phyloP scores from a whole-genome alignment of 2,888 invertebrate genomes.

The Tetranychus piercei region DNA sequence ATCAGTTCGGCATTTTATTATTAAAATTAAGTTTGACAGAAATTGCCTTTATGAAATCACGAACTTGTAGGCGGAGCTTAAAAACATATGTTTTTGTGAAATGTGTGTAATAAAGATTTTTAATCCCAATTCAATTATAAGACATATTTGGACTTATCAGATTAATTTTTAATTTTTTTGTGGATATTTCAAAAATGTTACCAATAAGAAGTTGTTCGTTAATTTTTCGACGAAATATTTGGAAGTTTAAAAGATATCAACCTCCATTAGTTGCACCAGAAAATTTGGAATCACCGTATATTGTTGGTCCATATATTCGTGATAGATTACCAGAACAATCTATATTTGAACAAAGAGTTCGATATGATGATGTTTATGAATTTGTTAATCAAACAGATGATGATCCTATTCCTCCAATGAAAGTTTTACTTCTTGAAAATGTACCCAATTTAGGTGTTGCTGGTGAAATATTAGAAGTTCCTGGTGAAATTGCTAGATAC shows the following conservation, averaged over 20 bases:
- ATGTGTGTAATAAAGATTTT: too few relatives aligned
- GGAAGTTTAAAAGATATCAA: slow-evolving; percentile 5
- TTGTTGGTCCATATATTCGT: slow-evolving; percentile 18
- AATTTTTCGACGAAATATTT: neutral
- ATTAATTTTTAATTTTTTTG: neutral
- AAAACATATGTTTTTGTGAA: too few relatives aligned
- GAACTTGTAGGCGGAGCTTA: too few relatives aligned
- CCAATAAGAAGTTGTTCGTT: neutral
- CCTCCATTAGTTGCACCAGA: neutral
- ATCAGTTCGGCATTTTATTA: too few relatives aligned
- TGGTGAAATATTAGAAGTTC: slow-evolving; percentile 19
- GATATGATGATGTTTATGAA: slow-evolving; percentile 15
- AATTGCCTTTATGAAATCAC: too few relatives aligned
- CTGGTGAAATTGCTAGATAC: slow-evolving; percentile 10
- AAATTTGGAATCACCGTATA: slow-evolving; percentile 7
- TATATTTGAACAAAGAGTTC: slow-evolving; percentile 3
- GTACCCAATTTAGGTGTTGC: slow-evolving; percentile 20
- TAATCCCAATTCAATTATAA: too few relatives aligned
- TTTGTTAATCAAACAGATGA: slow-evolving; percentile 15
- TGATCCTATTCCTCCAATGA: slow-evolving; percentile 8
- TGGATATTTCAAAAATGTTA: neutral
- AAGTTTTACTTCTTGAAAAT: slow-evolving; percentile 18
- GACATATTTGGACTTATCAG: too few relatives aligned
- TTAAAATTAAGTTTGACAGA: too few relatives aligned
- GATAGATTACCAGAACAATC: slow-evolving; percentile 7